A percentile compares a stretch with the other conserved stretches of the same genome.
phyloP scores from a whole-genome alignment of 2,888 invertebrate species.

The Desoria tigrina region DNA sequence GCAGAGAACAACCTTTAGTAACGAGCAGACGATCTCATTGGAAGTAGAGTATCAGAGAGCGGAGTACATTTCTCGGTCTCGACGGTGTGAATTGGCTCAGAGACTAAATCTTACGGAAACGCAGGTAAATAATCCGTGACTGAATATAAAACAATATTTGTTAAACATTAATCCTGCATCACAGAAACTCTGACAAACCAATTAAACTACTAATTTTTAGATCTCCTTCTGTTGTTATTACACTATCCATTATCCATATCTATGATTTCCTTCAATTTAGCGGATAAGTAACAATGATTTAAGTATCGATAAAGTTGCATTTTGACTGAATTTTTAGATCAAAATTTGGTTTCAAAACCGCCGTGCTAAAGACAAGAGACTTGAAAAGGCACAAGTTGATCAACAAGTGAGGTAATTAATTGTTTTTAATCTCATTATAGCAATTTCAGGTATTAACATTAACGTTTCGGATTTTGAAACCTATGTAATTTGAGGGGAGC shows the following conservation, averaged over 20 bases:
- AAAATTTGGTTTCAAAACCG: conserved; percentile 95
- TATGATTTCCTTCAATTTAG: too few relatives aligned
- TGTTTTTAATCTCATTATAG: not conserved
- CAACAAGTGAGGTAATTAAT: conserved; percentile 80
- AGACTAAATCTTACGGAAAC: conserved; percentile 70
- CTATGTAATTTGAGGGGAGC: not conserved
- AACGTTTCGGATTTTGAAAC: not conserved
- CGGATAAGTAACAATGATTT: not conserved
- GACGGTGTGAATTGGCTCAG: conserved; percentile 77
- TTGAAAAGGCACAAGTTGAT: conserved; percentile 92
- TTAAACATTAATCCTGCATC: too few relatives aligned
- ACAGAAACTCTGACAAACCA: not conserved
- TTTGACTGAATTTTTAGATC: too few relatives aligned
- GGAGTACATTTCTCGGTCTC: conserved; percentile 86
- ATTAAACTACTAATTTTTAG: too few relatives aligned
- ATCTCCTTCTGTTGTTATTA: too few relatives aligned
- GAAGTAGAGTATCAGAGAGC: conserved; percentile 89
- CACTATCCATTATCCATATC: too few relatives aligned
- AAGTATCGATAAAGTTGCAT: not conserved
- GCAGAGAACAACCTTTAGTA: conserved; percentile 91
- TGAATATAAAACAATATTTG: not conserved
- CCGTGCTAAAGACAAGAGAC: conserved; percentile 91
- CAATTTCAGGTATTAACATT: not conserved
- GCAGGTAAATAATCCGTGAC: conserved; percentile 54
- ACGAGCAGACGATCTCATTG: conserved; percentile 84